These are phyloP conservation scores for Bombus cullumanus DNA, from an alignment of 1,140 invertebrate genomes.

Conservation along the genomic window DNA sequence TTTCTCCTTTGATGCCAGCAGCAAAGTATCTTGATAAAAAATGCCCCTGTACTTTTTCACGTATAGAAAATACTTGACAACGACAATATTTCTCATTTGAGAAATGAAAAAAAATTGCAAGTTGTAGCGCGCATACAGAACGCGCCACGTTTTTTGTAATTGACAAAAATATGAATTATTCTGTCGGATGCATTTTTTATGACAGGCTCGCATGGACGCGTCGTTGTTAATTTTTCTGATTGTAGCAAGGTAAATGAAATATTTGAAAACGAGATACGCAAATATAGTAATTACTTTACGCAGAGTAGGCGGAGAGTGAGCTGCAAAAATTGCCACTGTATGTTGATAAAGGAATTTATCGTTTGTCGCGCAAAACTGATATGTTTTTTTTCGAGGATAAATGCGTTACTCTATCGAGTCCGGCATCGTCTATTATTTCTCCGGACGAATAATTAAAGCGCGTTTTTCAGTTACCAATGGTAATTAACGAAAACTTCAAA, in stretches of 20 bases:
- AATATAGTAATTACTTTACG: not conserved
- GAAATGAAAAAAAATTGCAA: not conserved
- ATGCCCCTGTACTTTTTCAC: too few species aligned
- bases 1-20: too few species aligned
- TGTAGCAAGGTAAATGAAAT: not conserved
- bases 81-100: too few species aligned
- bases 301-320: not conserved
- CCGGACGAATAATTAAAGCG: constrained; percentile 38
- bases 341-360: constrained; percentile 20
- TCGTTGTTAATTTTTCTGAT: not conserved
- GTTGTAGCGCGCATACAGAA: not conserved
- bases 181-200: not conserved
- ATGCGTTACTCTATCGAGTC: not conserved
- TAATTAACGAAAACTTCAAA: constrained; percentile 39
- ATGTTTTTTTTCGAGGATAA: not conserved
- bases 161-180: not conserved
- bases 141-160: not conserved
- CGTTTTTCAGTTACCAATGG: constrained; percentile 17
- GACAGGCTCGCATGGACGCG: not conserved
- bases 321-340: not conserved
- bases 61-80: too few species aligned
- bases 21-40: too few species aligned
- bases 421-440: constrained; percentile 5
- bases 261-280: not conserved
- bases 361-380: constrained; percentile 12